Conservation (phyloP, 2,888 invertebrate species). For the Nomada flava region DNA sequence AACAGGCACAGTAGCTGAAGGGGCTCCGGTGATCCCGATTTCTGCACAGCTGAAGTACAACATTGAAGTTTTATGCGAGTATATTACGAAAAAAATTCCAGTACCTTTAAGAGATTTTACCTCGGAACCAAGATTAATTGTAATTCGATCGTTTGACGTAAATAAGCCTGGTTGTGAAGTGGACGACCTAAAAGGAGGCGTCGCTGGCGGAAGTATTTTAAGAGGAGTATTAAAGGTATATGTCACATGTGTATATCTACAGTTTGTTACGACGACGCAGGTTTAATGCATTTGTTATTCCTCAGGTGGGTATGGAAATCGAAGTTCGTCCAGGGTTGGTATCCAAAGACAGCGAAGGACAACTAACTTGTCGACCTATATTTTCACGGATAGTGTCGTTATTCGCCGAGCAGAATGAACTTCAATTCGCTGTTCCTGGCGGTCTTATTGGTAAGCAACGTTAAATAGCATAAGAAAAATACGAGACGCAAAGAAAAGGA, state of each 20-base stretch:
- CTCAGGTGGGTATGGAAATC: slow-evolving; percentile 97
- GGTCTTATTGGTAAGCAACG: slow-evolving; percentile 93
- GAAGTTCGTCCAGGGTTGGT: slow-evolving; percentile 99
- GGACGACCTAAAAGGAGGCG: slow-evolving; percentile 98
- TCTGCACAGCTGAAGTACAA: slow-evolving; percentile 99
- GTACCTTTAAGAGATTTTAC: slow-evolving; percentile 98
- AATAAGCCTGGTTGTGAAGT: slow-evolving; percentile 99
- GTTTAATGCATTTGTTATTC: not conserved
- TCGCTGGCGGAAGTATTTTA: slow-evolving; percentile 99
- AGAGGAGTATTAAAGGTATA: slow-evolving; percentile 95
- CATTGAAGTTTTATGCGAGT: slow-evolving; percentile 99
- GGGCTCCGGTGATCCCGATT: slow-evolving; percentile 99
- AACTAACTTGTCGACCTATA: slow-evolving; percentile 97
- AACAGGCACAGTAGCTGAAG: slow-evolving; percentile 96
- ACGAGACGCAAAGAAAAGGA: not conserved
- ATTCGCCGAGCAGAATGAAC: slow-evolving; percentile 98
- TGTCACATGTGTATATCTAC: not conserved
- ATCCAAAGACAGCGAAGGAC: slow-evolving; percentile 97
- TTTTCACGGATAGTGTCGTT: slow-evolving; percentile 98
- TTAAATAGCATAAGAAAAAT: not conserved
- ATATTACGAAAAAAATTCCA: slow-evolving; percentile 99
- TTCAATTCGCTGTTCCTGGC: slow-evolving; percentile 99
- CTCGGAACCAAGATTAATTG: slow-evolving; percentile 97
- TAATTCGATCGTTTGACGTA: slow-evolving; percentile 98
- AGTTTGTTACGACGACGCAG: not conserved